These are phyloP conservation scores for Scaptodrosophila latifasciaeformis DNA, from an alignment of 2,888 invertebrate genomes.

Conservation along the genomic window DNA sequence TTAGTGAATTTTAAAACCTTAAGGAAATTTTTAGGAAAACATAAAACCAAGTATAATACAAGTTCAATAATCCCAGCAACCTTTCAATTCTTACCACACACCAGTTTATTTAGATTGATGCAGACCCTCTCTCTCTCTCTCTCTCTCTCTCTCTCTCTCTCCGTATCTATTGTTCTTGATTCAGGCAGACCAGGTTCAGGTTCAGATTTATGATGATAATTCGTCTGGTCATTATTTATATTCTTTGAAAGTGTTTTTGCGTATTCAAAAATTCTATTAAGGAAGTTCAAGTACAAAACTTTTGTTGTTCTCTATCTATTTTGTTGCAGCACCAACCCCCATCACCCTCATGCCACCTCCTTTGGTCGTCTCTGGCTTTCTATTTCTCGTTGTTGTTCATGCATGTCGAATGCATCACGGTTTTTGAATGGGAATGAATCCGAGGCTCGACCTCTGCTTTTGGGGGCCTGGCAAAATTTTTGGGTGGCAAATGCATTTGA, in stretches of 20 bases:
- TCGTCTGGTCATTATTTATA: constrained; percentile 74
- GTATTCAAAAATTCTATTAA: constrained; percentile 75
- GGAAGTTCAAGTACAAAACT: constrained; percentile 66
- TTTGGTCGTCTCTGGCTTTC: constrained; percentile 9
- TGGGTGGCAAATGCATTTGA: neutral
- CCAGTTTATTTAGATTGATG: no score
- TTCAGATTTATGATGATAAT: constrained; percentile 62
- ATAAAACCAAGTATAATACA: no score
- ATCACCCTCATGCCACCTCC: neutral
- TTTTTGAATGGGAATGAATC: constrained; percentile 8
- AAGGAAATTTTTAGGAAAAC: no score
- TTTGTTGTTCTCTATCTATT: constrained; percentile 32
- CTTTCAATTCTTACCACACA: no score
- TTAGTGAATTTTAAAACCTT: no score
- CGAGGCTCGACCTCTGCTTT: neutral
- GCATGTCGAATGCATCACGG: constrained; percentile 61
- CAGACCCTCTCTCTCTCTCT: neutral
- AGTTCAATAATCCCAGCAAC: no score
- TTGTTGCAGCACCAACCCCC: constrained; percentile 17
- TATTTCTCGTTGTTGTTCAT: constrained; percentile 41
- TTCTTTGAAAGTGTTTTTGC: constrained; percentile 72
- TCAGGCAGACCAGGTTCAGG: no score
- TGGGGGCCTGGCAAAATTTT: neutral
- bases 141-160: neutral
- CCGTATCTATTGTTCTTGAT: no score